Evolutionary conservation across 2,113 vertebrate species (phyloP).

Genomic region (Corythoichthys intestinalis): DNA sequence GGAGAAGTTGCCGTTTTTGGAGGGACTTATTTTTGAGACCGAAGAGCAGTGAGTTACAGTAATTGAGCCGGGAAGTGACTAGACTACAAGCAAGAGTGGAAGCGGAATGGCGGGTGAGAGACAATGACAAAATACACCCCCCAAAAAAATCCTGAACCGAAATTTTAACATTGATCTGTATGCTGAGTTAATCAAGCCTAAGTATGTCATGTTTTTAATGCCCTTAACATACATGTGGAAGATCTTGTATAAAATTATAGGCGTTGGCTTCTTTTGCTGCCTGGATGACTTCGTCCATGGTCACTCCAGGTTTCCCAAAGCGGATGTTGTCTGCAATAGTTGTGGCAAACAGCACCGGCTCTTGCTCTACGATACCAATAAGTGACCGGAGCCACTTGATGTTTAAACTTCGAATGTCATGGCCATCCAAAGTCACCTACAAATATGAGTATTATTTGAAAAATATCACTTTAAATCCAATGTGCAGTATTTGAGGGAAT

Average conservation of each 20-base stretch:
- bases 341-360: conserved; percentile 74
- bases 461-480: neutral
- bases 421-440: conserved; percentile 75
- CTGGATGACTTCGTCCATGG: conserved; percentile 66
- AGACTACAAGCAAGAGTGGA: too few species aligned
- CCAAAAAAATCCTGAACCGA: too few species aligned
- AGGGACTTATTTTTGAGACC: too few species aligned
- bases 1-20: too few species aligned
- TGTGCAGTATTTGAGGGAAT: neutral
- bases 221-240: conserved; percentile 65
- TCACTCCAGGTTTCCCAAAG: conserved; percentile 64
- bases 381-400: conserved; percentile 75
- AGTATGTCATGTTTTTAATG: neutral
- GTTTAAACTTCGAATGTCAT: conserved; percentile 73
- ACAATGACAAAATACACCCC: too few species aligned
- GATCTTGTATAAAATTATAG: conserved; percentile 74
- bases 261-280: conserved; percentile 75
- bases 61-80: too few species aligned
- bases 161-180: too few species aligned
- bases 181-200: too few species aligned
- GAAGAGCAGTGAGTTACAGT: too few species aligned
- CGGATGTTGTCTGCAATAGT: conserved; percentile 75
- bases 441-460: neutral
- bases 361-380: conserved; percentile 77
- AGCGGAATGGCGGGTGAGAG: too few species aligned